A percentile compares a stretch with the other conserved stretches of the same genome.
Evolutionary conservation across 92 coral and sea anemone species (phyloP).

Genomic region (Bergia sp.): DNA sequence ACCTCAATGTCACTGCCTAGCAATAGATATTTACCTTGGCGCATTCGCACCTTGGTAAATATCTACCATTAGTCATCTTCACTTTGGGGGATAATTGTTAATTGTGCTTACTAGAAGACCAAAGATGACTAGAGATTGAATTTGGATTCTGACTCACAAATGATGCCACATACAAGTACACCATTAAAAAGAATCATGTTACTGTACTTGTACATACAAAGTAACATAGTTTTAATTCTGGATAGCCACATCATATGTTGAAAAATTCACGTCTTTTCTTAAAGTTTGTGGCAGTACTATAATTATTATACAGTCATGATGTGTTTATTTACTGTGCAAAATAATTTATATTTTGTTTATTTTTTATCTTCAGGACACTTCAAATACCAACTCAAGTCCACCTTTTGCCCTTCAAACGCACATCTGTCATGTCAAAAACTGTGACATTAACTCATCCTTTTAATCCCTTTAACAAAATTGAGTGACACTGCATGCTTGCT

Average conservation of each 20-base stretch:
- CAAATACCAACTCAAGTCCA: conserved; percentile 74
- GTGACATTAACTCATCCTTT: conserved; percentile 92
- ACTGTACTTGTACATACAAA: neutral
- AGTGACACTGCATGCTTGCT: neutral
- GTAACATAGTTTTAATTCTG: neutral
- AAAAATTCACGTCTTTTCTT: neutral
- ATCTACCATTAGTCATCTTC: too few species aligned
- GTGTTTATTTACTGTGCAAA: neutral
- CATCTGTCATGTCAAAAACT: conserved; percentile 92
- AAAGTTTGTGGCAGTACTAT: too few species aligned
- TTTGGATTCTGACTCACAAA: neutral
- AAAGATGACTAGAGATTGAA: too few species aligned
- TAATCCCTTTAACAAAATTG: conserved; percentile 92
- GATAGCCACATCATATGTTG: neutral
- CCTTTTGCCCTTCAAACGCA: conserved; percentile 82
- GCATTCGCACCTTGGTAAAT: too few species aligned
- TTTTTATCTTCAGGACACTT: conserved; percentile 56
- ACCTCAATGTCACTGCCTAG: too few species aligned
- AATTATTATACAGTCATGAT: too few species aligned
- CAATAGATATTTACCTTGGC: too few species aligned
- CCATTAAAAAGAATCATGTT: too few species aligned
- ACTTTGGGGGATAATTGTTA: too few species aligned
- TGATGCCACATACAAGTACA: neutral
- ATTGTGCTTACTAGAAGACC: too few species aligned
- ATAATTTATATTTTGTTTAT: neutral